phyloP scores from a whole-genome alignment of 2,797 vertebrate species.

The Chelidonichthys spinosus region DNA sequence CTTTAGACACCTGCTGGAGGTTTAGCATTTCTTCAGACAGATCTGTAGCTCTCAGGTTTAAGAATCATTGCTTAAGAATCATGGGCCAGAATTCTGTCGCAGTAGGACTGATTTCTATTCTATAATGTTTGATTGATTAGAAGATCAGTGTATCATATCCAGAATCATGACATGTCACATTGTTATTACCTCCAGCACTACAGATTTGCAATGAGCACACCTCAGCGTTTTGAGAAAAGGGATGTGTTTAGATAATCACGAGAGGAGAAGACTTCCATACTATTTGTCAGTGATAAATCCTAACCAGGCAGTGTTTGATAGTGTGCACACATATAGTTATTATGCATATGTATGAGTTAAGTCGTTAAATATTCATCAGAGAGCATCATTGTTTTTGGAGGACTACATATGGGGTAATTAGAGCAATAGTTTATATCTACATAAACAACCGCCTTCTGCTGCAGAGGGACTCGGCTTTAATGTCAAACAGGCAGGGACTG shows the following conservation, averaged over 20 bases:
- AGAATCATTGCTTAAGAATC: too few species aligned
- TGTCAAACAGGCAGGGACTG: slow-evolving; percentile 79
- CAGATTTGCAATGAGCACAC: neutral
- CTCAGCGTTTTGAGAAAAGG: neutral
- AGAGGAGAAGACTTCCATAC: slow-evolving; percentile 8
- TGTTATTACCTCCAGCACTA: neutral
- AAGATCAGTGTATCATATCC: neutral
- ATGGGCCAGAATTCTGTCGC: too few species aligned
- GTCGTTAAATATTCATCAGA: slow-evolving; percentile 83
- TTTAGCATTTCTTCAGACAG: too few species aligned
- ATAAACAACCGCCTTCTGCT: slow-evolving; percentile 83
- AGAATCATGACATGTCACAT: neutral
- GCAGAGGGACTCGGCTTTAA: slow-evolving; percentile 74
- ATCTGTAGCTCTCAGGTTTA: too few species aligned
- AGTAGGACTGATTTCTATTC: neutral
- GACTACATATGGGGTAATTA: slow-evolving; percentile 83
- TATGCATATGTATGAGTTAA: slow-evolving; percentile 54
- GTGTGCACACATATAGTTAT: slow-evolving; percentile 52
- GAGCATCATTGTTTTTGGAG: slow-evolving; percentile 79
- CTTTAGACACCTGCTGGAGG: too few species aligned
- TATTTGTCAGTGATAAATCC: slow-evolving; percentile 53
- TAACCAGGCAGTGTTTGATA: slow-evolving; percentile 69
- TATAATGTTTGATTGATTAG: neutral
- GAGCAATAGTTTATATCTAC: slow-evolving; percentile 81
- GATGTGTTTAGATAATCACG: slow-evolving; percentile 9